A percentile compares a stretch with the other conserved stretches of the same genome.
Evolutionary conservation across 2,113 vertebrate genomes (phyloP).

Genomic region (Scatophagus argus): DNA sequence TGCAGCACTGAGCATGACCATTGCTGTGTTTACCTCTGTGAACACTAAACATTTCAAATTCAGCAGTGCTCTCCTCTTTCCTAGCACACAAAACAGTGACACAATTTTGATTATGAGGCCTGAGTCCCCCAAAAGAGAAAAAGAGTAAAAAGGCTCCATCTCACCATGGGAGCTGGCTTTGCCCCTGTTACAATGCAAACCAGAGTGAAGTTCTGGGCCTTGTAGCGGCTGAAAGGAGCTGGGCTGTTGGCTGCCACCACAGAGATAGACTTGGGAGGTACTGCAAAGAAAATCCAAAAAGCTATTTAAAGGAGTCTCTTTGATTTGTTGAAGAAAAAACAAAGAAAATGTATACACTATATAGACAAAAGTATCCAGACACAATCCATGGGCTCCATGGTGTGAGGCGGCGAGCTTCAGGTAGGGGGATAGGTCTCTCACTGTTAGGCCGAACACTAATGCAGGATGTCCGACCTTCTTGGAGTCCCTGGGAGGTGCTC

Average conservation of each 20-base stretch:
- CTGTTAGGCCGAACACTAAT: too few relatives aligned
- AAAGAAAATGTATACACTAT: background rate
- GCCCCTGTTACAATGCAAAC: constrained; percentile 94
- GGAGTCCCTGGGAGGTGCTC: too few relatives aligned
- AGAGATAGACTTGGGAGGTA: constrained; percentile 92
- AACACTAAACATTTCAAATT: background rate
- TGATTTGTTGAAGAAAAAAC: background rate
- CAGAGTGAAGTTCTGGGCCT: constrained; percentile 95
- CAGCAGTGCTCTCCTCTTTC: background rate
- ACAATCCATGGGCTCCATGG: too few relatives aligned
- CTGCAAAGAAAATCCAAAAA: constrained; percentile 72
- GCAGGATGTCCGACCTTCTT: too few relatives aligned
- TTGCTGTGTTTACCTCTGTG: background rate
- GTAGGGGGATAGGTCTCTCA: too few relatives aligned
- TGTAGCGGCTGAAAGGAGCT: constrained; percentile 92
- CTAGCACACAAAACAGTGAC: background rate
- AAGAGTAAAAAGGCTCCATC: constrained; percentile 28
- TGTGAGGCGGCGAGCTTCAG: too few relatives aligned
- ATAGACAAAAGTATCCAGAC: too few relatives aligned
- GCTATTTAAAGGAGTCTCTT: background rate
- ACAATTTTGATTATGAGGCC: background rate
- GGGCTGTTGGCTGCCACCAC: constrained; percentile 89
- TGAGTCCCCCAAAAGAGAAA: background rate
- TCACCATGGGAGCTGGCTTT: constrained; percentile 91
- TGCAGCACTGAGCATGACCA: too few relatives aligned